A percentile compares a stretch with the other conserved stretches of the same genome.
Conservation (phyloP, 2,888 invertebrate species). For the Trichopoda pennipes region DNA sequence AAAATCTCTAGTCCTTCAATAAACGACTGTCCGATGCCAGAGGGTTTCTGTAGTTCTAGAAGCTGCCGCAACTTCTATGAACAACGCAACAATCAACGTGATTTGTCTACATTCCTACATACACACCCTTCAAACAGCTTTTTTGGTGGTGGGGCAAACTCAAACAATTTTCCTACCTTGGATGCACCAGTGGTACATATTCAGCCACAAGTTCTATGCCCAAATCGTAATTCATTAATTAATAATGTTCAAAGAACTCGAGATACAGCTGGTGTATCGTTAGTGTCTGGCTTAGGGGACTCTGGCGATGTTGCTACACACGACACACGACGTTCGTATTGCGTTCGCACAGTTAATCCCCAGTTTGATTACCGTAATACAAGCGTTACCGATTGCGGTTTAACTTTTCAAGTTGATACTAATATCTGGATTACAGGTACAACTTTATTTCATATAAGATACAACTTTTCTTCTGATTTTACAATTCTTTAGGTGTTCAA, state of each 20-base stretch:
- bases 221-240: conserved; percentile 40
- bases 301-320: conserved; percentile 71
- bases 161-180: conserved; percentile 48
- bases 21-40: conserved; percentile 87
- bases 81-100: conserved; percentile 77
- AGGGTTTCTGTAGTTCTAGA: conserved; percentile 85
- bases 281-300: conserved; percentile 57
- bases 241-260: conserved; percentile 27
- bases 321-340: conserved; percentile 85
- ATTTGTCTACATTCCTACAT: conserved; percentile 74
- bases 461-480: neutral
- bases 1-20: conserved; percentile 88
- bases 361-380: conserved; percentile 88
- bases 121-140: conserved; percentile 63
- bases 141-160: conserved; percentile 58
- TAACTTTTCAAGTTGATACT: conserved; percentile 90
- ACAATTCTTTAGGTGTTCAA: conserved; percentile 82
- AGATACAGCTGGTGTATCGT: conserved; percentile 66
- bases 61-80: conserved; percentile 76
- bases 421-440: conserved; percentile 87
- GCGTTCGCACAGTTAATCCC: conserved; percentile 85
- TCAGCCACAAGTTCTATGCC: conserved; percentile 50
- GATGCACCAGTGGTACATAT: conserved; percentile 56
- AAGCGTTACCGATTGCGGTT: conserved; percentile 88
- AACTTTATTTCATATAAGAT: neutral